Percentiles rank a stretch among this genome's conserved stretches.
Evolutionary conservation across 2,797 vertebrate species (phyloP).

Genomic region (Malurus splendens): DNA sequence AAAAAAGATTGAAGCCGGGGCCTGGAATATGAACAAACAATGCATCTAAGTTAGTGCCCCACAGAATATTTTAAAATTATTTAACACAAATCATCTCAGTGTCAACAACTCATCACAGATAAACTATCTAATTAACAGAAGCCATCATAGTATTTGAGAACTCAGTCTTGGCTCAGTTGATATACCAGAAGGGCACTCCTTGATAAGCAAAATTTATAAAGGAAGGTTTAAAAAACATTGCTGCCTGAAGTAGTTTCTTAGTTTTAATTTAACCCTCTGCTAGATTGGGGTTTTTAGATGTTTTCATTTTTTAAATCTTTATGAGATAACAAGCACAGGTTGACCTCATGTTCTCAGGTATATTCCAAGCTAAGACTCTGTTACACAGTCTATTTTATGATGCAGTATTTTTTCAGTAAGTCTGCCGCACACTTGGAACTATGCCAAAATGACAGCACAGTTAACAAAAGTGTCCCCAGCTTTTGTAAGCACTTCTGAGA

Average conservation of each 20-base stretch:
- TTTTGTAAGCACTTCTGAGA: constrained; percentile 60
- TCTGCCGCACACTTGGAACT: constrained; percentile 6
- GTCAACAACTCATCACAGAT: constrained; percentile 82
- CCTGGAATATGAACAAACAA: constrained; percentile 71
- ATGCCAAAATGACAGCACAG: constrained; percentile 62
- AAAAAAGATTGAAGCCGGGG: constrained; percentile 58
- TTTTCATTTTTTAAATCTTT: neutral
- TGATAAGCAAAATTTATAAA: constrained; percentile 80
- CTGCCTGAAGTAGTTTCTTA: constrained; percentile 68
- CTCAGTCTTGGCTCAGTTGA: constrained; percentile 79
- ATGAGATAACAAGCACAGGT: constrained; percentile 1
- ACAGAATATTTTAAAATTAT: constrained; percentile 81
- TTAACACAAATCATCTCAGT: constrained; percentile 79
- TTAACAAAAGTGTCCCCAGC: constrained; percentile 63
- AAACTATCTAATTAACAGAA: constrained; percentile 82
- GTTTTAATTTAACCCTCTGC: constrained; percentile 74
- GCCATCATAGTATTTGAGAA: constrained; percentile 81
- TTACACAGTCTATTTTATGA: constrained; percentile 16
- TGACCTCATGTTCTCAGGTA: constrained; percentile 42
- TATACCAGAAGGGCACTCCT: constrained; percentile 80
- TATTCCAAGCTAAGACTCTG: constrained; percentile 20
- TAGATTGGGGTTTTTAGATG: constrained; percentile 7
- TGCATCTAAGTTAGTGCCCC: constrained; percentile 72
- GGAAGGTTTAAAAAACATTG: constrained; percentile 70
- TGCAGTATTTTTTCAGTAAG: constrained; percentile 37